Conservation (phyloP, 1,140 invertebrate genomes). For the Pollicipes pollicipes region DNA sequence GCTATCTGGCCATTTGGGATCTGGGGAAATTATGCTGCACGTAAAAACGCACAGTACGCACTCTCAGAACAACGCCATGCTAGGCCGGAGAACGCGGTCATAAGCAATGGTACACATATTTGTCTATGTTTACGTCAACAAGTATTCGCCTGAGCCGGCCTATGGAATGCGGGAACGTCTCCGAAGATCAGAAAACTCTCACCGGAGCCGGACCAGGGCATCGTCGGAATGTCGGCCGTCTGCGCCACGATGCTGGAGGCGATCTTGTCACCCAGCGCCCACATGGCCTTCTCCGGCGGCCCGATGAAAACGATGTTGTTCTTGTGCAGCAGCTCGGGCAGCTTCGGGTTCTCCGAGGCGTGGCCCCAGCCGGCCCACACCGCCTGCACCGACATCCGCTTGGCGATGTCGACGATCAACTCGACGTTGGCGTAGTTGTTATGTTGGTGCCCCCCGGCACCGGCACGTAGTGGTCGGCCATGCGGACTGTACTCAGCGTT, state of each 20-base stretch:
- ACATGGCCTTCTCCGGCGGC: conserved; percentile 96
- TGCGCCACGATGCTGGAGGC: conserved; percentile 98
- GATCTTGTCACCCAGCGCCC: conserved; percentile 98
- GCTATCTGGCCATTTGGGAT: no score
- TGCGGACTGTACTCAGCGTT: conserved; percentile 94
- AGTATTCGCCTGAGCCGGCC: no score
- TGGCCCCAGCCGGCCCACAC: conserved; percentile 99
- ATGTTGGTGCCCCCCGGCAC: conserved; percentile 93
- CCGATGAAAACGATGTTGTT: conserved; percentile 76
- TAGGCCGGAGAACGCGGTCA: no score
- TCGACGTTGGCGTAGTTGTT: conserved; percentile 99
- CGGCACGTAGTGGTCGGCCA: conserved; percentile 96
- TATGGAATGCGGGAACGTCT: no score
- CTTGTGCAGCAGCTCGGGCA: conserved; percentile 84
- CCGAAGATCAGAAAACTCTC: no score
- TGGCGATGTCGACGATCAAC: conserved; percentile 89
- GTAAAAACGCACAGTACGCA: no score
- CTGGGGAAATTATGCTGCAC: no score
- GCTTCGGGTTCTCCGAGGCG: conserved; percentile 96
- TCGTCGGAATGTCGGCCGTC: conserved; percentile 90
- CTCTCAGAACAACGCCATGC: no score
- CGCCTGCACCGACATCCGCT: conserved; percentile 55
- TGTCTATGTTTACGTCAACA: no score
- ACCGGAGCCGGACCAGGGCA: conserved; percentile 93
- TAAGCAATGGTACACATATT: no score